These are phyloP conservation scores for Crotalus tigris DNA, from an alignment of 2,113 vertebrate genomes.

Conservation along the genomic window DNA sequence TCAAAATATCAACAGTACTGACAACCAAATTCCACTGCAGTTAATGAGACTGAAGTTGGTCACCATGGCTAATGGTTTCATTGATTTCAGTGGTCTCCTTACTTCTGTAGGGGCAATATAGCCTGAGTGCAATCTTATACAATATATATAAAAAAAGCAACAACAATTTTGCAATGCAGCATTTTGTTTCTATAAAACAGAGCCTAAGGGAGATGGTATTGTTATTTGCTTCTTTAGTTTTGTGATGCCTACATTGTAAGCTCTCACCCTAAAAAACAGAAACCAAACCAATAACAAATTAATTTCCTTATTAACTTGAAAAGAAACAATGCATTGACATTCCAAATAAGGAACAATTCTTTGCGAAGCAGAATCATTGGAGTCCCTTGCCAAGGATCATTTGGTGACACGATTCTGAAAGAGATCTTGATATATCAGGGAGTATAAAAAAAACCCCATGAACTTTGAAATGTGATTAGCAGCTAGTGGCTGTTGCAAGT, in stretches of 20 bases:
- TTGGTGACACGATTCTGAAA: background rate
- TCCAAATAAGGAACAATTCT: background rate
- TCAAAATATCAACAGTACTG: background rate
- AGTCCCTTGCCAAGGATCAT: background rate
- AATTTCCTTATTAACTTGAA: background rate
- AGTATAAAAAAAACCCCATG: background rate
- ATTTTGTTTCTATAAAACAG: background rate
- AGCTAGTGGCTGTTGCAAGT: background rate
- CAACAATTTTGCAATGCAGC: background rate
- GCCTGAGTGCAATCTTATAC: background rate
- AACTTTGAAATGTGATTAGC: background rate
- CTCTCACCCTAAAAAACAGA: background rate
- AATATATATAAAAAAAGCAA: background rate
- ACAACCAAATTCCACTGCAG: background rate
- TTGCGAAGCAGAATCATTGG: background rate
- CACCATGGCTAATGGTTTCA: background rate
- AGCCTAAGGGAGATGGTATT: background rate
- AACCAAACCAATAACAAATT: background rate
- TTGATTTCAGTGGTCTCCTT: background rate
- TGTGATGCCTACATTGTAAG: background rate
- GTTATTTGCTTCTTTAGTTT: background rate
- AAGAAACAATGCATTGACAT: background rate
- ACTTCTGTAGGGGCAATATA: background rate
- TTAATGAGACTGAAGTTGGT: background rate
- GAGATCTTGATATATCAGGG: background rate